Evolutionary conservation across 2,113 vertebrate species (phyloP), one percentile per base, ranked within the genome.

Genomic region (Todiramphus chloris): DNA sequence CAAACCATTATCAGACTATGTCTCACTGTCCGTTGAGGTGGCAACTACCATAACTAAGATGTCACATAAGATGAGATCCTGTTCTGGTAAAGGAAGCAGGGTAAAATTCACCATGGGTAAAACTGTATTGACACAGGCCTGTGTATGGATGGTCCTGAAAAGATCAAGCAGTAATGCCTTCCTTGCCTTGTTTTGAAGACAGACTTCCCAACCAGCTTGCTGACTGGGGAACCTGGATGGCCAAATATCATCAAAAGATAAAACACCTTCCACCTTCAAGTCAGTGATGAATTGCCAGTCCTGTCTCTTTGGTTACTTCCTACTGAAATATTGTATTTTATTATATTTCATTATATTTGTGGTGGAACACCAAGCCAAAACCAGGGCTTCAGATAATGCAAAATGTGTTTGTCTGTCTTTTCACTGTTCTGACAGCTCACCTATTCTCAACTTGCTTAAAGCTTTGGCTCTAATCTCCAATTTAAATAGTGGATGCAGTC

Each of bases 21-120:
- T 68, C 21, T 88, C 21, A 24, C 16, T 62, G 23, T 39, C n/a
- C 16, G 9, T 16, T 43, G 18, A 48, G 21, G 11, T 0, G 0
- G 18, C 73, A 46, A 76, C 21, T 81, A 10, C 11, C 30, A 30
- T 50, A 53, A 20, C n/a, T 77, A 51, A 77, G 15, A 16, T n/a
- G 13, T 70, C 25, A 35, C 0, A 1, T 33, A 81, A 70, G 14
- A 24, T 18, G 20, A 72, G 43, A 43, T 33, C 30, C n/a, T 39
- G 12, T 46, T 69, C 25, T 28, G 12, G 21, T 46, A 23, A 68
- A 73, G 73, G 67, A 64, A 55, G 30, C 3, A 35, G 39, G 3
- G 9, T 37, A 51, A 44, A 66, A 76, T 51, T 63, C 56, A 82
- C 15, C 5, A 20, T 2, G 8, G 3, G 10, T 18, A 60, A 76